Evolutionary conservation across 2,797 vertebrate genomes (phyloP), one percentile per base, ranked within the genome.

Genomic region (Podarcis siculus): DNA sequence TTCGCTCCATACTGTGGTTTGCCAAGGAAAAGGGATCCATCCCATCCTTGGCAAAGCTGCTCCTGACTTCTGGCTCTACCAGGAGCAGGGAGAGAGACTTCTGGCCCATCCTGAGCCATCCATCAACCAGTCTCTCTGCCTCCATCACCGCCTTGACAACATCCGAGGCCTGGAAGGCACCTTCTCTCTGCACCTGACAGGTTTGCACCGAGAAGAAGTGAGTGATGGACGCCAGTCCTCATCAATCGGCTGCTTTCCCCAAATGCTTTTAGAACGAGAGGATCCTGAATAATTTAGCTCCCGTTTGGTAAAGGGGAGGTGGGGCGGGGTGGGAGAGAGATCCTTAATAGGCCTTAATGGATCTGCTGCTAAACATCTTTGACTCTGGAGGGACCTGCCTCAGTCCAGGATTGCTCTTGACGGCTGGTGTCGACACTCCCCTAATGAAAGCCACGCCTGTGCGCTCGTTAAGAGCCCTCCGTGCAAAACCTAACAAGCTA

Each of bases 211-310:
- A 17, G 90, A 83, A 8, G 0, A 30, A 30, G 72, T 2, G 17
- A 0, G 83, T 0, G 0, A 21, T 69, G 10, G 67, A n/a, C 92
- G 93, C 95, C 94, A 90, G 86, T 35, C 25, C 82, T 83, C 81
- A 19, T 86, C 25, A 6, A 12, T 1, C 84, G 37, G 15, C 77
- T 5, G 88, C 89, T 23, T 55, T 88, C 87, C 91, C 94, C 91
- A 75, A 8, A 88, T 94, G 98, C 98, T 98, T 98, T 99, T 98
- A 98, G 98, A 90, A 94, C 94, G 97, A 97, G 89, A 97, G 61
- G 97, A 93, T 97, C 96, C 95, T 99, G 97, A 99, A 99, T 99
- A 98, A 99, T 99, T 99, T 98, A 99, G 95, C 97, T 97, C 96
- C 97, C 96, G 94, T 96, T 96, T 88, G 88, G 97, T 92, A 96